These are phyloP conservation scores for Drosophila pegasa DNA, from an alignment of 2,888 invertebrate species.

Conservation along the genomic window DNA sequence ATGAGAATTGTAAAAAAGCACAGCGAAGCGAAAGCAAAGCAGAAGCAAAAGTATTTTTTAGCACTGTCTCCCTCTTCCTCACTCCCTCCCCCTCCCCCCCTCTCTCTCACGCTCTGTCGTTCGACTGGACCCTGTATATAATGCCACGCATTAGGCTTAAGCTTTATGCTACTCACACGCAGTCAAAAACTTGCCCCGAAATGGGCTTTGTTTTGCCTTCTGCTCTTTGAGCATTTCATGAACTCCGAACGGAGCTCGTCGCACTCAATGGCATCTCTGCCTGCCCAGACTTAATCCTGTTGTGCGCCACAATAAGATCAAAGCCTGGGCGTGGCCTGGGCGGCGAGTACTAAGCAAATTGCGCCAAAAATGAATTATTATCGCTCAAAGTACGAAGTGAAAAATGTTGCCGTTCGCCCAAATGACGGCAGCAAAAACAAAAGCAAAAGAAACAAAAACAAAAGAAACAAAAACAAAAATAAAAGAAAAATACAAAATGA, in stretches of 20 bases:
- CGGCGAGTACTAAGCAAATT: constrained; percentile 59
- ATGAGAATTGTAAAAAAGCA: constrained; percentile 62
- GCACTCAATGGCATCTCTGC: constrained; percentile 12
- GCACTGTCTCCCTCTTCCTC: constrained; percentile 23
- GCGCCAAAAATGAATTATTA: constrained; percentile 81
- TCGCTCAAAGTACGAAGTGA: constrained; percentile 61
- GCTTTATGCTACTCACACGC: constrained; percentile 64
- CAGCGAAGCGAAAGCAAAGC: constrained; percentile 47
- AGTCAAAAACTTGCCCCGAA: constrained; percentile 39
- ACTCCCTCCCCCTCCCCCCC: not conserved
- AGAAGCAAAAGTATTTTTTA: constrained; percentile 62
- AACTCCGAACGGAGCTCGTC: constrained; percentile 46
- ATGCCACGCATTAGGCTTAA: constrained; percentile 71
- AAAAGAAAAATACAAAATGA: too few relatives aligned
- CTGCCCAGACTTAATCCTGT: constrained; percentile 61
- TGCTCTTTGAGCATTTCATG: constrained; percentile 66
- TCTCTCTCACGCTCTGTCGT: not conserved
- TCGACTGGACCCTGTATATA: constrained; percentile 56
- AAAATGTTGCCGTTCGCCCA: constrained; percentile 69
- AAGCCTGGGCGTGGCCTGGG: constrained; percentile 10
- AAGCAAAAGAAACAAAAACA: not conserved
- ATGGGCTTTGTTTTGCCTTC: constrained; percentile 49
- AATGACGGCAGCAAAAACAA: constrained; percentile 56
- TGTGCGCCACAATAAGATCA: constrained; percentile 46
- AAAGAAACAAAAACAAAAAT: too few relatives aligned